phyloP scores from a whole-genome alignment of 2,797 vertebrate species.

The Iguana delicatissima region DNA sequence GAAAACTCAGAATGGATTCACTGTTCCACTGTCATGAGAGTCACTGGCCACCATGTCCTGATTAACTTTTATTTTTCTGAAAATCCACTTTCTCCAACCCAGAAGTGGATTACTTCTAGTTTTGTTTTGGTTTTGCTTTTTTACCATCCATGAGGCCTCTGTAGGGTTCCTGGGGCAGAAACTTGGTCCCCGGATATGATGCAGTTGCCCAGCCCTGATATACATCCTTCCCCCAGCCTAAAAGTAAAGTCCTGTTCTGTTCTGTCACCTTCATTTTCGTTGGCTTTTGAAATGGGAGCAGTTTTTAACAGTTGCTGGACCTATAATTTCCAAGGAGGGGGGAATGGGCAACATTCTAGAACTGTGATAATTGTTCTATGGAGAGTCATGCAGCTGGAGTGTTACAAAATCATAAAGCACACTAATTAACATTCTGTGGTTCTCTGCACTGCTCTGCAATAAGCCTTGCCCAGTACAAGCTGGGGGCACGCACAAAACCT shows the following conservation, averaged over 20 bases:
- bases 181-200: no score
- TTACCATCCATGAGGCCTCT: no score
- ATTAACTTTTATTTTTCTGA: no score
- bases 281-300: background rate
- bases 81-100: no score
- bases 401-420: constrained; percentile 27
- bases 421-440: constrained; percentile 27
- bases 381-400: constrained; percentile 8
- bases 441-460: constrained; percentile 3
- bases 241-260: background rate
- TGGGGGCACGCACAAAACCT: constrained; percentile 2
- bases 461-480: constrained; percentile 13
- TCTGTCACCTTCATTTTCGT: background rate
- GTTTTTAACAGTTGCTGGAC: background rate
- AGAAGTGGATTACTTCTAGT: no score
- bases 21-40: no score
- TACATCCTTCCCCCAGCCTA: background rate
- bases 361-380: constrained; percentile 23
- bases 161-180: no score
- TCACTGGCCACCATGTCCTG: no score
- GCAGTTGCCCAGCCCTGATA: no score
- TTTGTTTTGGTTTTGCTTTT: no score
- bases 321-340: background rate
- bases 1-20: no score
- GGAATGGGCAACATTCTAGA: constrained; percentile 4